Base-by-base conservation (phyloP, 2,797 vertebrate species). In the Chaunax sp. region DNA sequence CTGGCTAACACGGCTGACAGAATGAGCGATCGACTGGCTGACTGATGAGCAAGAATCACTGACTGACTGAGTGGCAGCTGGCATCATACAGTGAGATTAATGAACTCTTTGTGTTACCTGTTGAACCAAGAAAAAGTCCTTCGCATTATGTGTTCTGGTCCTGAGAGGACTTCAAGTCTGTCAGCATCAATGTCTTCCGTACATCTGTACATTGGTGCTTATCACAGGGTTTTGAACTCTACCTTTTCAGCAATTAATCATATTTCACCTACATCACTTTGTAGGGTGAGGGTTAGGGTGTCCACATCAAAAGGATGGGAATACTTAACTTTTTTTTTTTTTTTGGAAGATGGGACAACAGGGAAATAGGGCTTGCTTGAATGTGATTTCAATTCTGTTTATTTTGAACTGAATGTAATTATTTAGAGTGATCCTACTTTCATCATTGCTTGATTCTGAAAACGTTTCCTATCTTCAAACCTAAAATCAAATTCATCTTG, bases 1-100 rank as follows among this genome's bases (percentile, higher is more conserved):
- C 57, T 23, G 80, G 55, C 80, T 69, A 82, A 78, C 57, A 20
- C 40, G 33, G 82, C 73, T 87, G 81, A 87, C 84, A 89, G 81
- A 49, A 80, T 89, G 84, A 87, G 63, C 66, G 84, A 88, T 86
- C 51, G 80, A 84, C 75, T 75, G 60, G 67, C 77, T 77, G 81
- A 83, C 63, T 72, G 81, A 86, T 73, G 78, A 84, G 85, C 49
- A 74, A 80, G 78, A 71, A 72, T 88, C 74, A 82, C 64, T 50
- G 69, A 78, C 79, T 65, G 72, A 73, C 56, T 83, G 86, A 87
- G 82, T 87, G 87, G 74, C 87, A 87, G 78, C 78, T 85, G 84
- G 84, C 82, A 73, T 18, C 23, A 0, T 22, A 53, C 25, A 40
- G 46, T 69, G 62, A 78, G 74, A 84, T 84, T 87, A 87, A 84